These are phyloP conservation scores for Chrosomus eos DNA, from an alignment of 2,797 vertebrate species.

Conservation along the genomic window DNA sequence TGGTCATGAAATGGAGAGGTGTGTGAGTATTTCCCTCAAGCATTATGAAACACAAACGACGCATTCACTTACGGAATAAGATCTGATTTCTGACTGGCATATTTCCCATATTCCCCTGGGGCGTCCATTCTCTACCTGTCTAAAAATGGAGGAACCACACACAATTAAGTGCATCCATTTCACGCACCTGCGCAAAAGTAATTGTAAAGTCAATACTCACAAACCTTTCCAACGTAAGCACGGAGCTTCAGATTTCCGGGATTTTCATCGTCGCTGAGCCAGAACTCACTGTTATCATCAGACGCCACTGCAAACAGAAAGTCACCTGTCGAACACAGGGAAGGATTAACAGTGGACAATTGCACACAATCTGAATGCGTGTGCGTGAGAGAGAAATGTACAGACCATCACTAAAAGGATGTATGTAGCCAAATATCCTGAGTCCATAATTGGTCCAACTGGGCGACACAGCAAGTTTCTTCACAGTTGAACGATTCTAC, in stretches of 20 bases:
- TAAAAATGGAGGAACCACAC: conserved; percentile 62
- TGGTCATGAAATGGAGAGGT: not conserved
- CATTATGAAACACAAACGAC: conserved; percentile 3
- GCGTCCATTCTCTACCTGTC: conserved; percentile 91
- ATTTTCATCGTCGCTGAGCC: conserved; percentile 88
- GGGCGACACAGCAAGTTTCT: conserved; percentile 88
- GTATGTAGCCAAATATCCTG: conserved; percentile 94
- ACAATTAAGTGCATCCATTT: not conserved
- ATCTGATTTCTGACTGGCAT: conserved; percentile 86
- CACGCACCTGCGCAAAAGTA: not conserved
- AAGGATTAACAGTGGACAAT: not conserved
- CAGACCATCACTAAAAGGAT: conserved; percentile 86
- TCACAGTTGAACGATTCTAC: conserved; percentile 85
- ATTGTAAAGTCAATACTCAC: not conserved
- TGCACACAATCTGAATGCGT: not conserved
- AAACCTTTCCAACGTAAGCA: conserved; percentile 90
- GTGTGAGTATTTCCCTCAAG: not conserved
- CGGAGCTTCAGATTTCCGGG: conserved; percentile 81
- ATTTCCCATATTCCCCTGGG: conserved; percentile 93
- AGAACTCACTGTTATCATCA: conserved; percentile 94
- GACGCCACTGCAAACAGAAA: conserved; percentile 93
- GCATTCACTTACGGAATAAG: conserved; percentile 82
- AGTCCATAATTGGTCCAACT: conserved; percentile 93
- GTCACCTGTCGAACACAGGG: conserved; percentile 77
- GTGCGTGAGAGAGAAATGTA: not conserved